Evolutionary conservation across 2,113 vertebrate genomes (phyloP), one percentile per base, ranked within the genome.

Genomic region (Abramis brama): DNA sequence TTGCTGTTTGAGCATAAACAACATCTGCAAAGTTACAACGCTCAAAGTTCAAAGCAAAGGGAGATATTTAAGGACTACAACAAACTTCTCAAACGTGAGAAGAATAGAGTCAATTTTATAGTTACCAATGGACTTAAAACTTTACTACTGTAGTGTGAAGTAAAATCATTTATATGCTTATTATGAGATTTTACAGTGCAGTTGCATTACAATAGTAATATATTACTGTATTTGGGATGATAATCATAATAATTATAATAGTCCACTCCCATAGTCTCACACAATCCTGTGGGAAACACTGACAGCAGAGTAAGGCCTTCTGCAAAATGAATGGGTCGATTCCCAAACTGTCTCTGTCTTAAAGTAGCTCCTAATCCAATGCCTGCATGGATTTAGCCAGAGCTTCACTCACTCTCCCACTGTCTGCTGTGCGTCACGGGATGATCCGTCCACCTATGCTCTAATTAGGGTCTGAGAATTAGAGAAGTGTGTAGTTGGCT

Each of bases 301-400:
- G 19, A n/a, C 10, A 9, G 30, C 23, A 78, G 30, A 52, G 9
- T 45, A 47, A 75, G 27, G 36, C 21, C 45, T 19, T 30, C 8
- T 81, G 12, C 45, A 45, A 36, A 75, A 70, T 62, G 5, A 80
- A 86, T 52, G 17, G 57, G 79, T 33, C 19, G 10, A 77, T 45
- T 82, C 60, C 19, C 19, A 2, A 59, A 30, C 27, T 33, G 23
- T 27, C 30, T 70, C 36, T 36, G 25, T 64, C 50, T 77, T 85
- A 62, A 36, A 59, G 21, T 2, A 66, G 25, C 79, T 81, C 17
- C 47, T 77, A 82, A 87, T 59, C 74, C 47, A 83, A 17, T 50
- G 62, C 52, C 62, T 59, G 47, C 21, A 70, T 30, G 83, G 71
- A 76, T 85, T 77, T 55, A 62, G 33, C 33, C 19, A 52, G 57